Conservation (phyloP, 2,113 vertebrate species). For the Naja naja region DNA sequence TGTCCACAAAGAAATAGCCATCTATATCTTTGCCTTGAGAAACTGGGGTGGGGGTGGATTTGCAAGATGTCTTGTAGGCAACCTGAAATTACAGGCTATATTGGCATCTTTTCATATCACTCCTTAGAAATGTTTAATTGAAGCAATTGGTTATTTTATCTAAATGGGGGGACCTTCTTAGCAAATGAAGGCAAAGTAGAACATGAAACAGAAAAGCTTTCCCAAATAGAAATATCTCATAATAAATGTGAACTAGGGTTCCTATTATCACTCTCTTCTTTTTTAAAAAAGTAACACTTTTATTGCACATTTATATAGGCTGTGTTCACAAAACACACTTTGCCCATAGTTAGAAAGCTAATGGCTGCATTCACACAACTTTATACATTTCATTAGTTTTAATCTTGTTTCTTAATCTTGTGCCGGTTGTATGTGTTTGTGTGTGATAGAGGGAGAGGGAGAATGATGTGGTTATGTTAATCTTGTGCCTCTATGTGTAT, state of each 20-base stretch:
- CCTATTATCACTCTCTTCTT: background rate
- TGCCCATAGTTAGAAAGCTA: background rate
- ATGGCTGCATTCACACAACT: background rate
- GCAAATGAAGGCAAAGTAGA: constrained; percentile 40
- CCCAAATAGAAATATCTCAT: background rate
- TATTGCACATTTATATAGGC: background rate
- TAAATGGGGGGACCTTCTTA: constrained; percentile 46
- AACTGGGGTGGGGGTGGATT: constrained; percentile 29
- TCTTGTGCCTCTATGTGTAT: no score
- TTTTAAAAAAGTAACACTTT: background rate
- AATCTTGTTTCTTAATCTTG: background rate
- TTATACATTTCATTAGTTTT: background rate
- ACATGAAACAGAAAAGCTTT: constrained; percentile 38
- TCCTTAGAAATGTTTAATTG: constrained; percentile 70
- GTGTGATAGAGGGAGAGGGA: accelerated
- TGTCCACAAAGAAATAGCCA: constrained; percentile 57
- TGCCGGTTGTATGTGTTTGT: background rate
- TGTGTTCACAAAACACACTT: background rate
- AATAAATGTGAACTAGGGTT: background rate
- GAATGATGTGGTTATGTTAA: no score
- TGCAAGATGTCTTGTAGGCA: constrained; percentile 36
- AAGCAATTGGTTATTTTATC: constrained; percentile 67
- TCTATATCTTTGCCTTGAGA: constrained; percentile 56
- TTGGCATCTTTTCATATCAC: constrained; percentile 66
- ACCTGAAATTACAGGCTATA: constrained; percentile 67